phyloP scores from a whole-genome alignment of 2,797 vertebrate species.

The Tauraco hartlaubi region DNA sequence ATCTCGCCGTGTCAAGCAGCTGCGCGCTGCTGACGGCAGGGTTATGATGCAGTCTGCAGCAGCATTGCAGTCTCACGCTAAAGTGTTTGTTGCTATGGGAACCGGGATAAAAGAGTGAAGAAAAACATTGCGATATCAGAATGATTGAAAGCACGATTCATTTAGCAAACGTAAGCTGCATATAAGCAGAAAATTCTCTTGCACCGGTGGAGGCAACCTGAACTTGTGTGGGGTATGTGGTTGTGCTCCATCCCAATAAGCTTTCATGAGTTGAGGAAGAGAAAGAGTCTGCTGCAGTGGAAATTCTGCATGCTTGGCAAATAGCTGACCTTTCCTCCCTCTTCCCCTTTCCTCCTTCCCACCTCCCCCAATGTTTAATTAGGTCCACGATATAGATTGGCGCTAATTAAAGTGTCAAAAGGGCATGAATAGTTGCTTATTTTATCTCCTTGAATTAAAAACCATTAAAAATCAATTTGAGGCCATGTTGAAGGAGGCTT shows the following conservation, averaged over 20 bases:
- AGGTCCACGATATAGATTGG: conserved; percentile 32
- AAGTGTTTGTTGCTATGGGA: conserved; percentile 43
- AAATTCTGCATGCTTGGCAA: not conserved
- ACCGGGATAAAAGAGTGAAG: not conserved
- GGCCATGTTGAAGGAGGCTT: conserved; percentile 48
- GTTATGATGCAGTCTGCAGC: conserved; percentile 22
- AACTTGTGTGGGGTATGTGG: not conserved
- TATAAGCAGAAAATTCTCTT: not conserved
- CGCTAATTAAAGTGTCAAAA: conserved; percentile 54
- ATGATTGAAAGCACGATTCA: not conserved
- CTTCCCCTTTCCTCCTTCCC: not conserved
- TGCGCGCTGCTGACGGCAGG: not conserved
- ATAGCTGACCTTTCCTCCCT: conserved; percentile 3
- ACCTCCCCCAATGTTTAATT: conserved; percentile 1
- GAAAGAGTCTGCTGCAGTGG: not conserved
- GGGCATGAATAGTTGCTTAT: conserved; percentile 49
- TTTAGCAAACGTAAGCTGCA: not conserved
- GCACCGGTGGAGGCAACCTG: not conserved
- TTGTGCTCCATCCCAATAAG: not conserved
- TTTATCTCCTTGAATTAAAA: conserved; percentile 68
- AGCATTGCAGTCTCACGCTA: conserved; percentile 40
- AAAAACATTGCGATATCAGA: not conserved
- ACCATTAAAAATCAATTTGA: conserved; percentile 68
- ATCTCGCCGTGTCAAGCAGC: not conserved
- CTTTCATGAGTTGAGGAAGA: not conserved